These are phyloP conservation scores for Leptonema lineaticorne DNA, from an alignment of 1,140 invertebrate species.

Conservation along the genomic window DNA sequence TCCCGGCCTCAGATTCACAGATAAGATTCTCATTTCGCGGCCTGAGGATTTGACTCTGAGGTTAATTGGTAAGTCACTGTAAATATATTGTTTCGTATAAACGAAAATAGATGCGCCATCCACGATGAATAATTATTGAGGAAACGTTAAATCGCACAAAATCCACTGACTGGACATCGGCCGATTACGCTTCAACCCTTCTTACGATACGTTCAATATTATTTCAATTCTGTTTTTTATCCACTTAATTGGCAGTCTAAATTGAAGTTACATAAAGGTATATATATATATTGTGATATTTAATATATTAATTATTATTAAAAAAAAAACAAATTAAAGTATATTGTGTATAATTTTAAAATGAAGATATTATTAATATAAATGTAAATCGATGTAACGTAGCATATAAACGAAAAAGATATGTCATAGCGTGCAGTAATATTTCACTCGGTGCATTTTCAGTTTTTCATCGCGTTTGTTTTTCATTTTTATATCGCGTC, in stretches of 20 bases:
- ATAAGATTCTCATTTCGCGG: slow-evolving; percentile 27
- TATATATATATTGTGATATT: no score
- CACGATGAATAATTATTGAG: slow-evolving; percentile 12
- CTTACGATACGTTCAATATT: no score
- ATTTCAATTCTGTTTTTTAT: no score
- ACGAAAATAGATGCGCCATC: slow-evolving; percentile 20
- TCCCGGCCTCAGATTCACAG: slow-evolving; percentile 19
- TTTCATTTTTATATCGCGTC: no score
- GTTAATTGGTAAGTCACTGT: slow-evolving; percentile 22
- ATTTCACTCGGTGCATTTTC: not conserved
- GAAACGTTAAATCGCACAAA: not conserved
- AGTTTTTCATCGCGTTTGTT: not conserved
- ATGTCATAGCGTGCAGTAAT: slow-evolving; percentile 1
- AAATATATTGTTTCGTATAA: not conserved
- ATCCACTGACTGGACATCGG: slow-evolving; percentile 4
- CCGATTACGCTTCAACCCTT: no score
- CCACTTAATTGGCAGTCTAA: no score
- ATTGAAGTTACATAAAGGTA: no score
- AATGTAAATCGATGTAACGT: slow-evolving; percentile 3
- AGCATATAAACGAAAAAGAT: slow-evolving; percentile 11
- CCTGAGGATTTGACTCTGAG: slow-evolving; percentile 13
- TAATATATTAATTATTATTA: no score
- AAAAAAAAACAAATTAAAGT: no score
- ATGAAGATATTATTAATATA: no score
- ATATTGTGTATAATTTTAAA: no score